These are phyloP conservation scores for Ispidina picta DNA, from an alignment of 2,797 vertebrate genomes.

Conservation along the genomic window DNA sequence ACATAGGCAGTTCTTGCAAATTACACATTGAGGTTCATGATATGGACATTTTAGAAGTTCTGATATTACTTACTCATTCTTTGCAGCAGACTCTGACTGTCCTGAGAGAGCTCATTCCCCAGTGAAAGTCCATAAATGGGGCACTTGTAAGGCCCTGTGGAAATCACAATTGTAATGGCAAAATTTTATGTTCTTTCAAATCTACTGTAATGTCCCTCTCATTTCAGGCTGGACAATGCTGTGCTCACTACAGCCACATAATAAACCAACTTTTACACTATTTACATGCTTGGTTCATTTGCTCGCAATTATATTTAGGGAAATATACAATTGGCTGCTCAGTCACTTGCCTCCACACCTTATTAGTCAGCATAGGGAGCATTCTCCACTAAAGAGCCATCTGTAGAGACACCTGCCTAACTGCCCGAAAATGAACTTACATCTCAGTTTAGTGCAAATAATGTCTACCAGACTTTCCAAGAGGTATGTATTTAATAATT, in stretches of 20 bases:
- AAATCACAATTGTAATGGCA: neutral
- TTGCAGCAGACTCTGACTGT: neutral
- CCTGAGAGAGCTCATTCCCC: neutral
- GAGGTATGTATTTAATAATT: neutral
- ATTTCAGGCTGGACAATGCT: neutral
- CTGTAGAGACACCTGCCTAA: neutral
- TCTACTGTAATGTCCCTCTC: neutral
- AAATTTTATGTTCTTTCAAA: neutral
- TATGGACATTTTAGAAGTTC: neutral
- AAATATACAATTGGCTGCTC: neutral
- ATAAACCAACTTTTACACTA: neutral
- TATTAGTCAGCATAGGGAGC: neutral
- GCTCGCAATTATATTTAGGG: neutral
- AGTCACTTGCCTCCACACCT: neutral
- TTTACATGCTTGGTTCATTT: neutral
- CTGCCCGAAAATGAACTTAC: neutral
- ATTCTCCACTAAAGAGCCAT: neutral
- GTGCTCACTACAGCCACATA: neutral
- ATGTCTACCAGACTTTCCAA: neutral
- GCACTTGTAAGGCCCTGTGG: neutral
- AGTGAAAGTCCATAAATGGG: neutral
- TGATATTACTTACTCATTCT: neutral
- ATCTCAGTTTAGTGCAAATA: neutral
- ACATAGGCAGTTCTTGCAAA: neutral
- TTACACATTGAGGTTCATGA: neutral